Conservation (phyloP, 2,888 invertebrate species). For the Pseudococcus viburni region DNA sequence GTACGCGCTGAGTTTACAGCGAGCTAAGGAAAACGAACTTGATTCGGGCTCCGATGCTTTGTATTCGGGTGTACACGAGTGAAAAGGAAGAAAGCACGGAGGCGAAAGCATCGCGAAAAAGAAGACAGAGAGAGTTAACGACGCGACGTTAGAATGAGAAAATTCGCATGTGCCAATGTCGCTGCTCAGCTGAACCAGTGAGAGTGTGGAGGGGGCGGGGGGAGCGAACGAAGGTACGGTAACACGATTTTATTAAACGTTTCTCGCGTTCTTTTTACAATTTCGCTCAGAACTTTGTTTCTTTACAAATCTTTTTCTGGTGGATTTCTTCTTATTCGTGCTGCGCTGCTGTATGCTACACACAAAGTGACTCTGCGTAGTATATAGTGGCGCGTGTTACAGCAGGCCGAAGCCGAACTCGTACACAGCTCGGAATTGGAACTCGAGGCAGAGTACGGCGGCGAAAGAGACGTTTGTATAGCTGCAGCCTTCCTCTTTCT, state of each 20-base stretch:
- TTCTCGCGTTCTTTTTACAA: conserved; percentile 13
- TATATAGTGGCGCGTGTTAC: not conserved
- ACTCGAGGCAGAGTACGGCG: not conserved
- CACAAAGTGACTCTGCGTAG: not conserved
- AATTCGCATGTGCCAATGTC: conserved; percentile 34
- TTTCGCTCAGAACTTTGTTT: conserved; percentile 3
- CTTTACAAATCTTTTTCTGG: conserved; percentile 50
- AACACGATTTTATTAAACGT: conserved; percentile 55
- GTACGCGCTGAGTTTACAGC: not conserved
- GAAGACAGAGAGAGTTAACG: conserved; percentile 23
- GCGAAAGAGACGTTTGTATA: not conserved
- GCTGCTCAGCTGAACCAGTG: not conserved
- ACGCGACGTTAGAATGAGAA: conserved; percentile 30
- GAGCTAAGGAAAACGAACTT: not conserved
- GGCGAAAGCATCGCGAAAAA: not conserved
- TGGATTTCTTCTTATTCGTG: not conserved
- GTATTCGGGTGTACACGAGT: not conserved
- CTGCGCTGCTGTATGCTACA: not conserved
- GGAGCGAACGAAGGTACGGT: not conserved
- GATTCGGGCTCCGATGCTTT: not conserved
- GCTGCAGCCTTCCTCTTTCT: not conserved
- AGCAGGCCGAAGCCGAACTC: not conserved
- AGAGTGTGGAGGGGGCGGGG: not conserved
- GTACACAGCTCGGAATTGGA: not conserved
- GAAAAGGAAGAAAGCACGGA: not conserved